A percentile compares a stretch with the other conserved stretches of the same genome.
Evolutionary conservation across 1,140 invertebrate species (phyloP).

Genomic region (Pantala flavescens): DNA sequence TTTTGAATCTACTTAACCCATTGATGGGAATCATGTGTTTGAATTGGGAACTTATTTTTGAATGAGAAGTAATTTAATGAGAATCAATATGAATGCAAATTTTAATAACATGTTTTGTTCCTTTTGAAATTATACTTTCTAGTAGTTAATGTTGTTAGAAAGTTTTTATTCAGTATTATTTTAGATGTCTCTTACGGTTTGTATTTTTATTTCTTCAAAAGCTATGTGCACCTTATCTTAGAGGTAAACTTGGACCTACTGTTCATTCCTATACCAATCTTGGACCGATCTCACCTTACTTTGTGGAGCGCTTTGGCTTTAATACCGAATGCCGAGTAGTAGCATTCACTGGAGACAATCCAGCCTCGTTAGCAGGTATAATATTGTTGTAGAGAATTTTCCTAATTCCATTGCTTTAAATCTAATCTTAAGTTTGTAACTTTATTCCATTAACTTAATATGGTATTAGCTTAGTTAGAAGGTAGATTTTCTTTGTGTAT

Average conservation of each 20-base stretch:
- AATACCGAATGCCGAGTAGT: slow-evolving; percentile 64
- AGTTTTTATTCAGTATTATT: no score
- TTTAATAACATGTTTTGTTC: no score
- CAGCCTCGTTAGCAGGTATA: slow-evolving; percentile 66
- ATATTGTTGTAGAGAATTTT: slow-evolving; percentile 16
- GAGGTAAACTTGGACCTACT: slow-evolving; percentile 55
- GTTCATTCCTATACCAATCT: slow-evolving; percentile 57
- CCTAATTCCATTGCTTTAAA: slow-evolving; percentile 12
- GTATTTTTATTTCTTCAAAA: slow-evolving; percentile 26
- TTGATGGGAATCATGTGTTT: no score
- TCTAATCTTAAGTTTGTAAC: background rate
- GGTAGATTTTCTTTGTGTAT: slow-evolving; percentile 8
- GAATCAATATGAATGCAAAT: no score
- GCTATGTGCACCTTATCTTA: slow-evolving; percentile 58
- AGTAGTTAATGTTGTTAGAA: no score
- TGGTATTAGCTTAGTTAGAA: no score
- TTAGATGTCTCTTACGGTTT: no score
- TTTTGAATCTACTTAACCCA: no score
- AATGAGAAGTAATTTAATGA: no score
- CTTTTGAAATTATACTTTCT: no score
- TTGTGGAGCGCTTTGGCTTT: slow-evolving; percentile 77
- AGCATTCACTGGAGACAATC: slow-evolving; percentile 92
- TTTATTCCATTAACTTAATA: background rate
- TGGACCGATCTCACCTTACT: slow-evolving; percentile 65
- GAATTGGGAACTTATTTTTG: no score